Evolutionary conservation across 2,888 invertebrate genomes (phyloP).

Genomic region (Heliconius sara): DNA sequence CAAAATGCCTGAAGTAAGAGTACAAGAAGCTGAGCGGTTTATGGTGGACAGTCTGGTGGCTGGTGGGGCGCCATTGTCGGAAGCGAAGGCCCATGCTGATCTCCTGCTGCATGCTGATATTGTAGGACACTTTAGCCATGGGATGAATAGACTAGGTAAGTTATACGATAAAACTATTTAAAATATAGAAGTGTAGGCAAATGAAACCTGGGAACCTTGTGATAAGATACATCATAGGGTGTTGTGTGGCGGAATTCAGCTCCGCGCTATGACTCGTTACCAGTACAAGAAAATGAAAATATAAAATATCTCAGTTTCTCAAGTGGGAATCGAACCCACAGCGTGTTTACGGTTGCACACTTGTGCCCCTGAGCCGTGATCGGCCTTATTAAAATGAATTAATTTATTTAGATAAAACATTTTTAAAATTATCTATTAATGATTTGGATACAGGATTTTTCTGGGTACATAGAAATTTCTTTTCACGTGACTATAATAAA

Average conservation of each 20-base stretch:
- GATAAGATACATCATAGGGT: background rate
- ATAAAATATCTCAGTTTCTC: background rate
- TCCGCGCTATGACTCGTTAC: background rate
- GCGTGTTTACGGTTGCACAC: no score
- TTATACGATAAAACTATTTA: constrained; percentile 19
- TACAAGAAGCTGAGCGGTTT: constrained; percentile 84
- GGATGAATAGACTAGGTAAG: constrained; percentile 90
- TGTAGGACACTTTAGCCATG: constrained; percentile 94
- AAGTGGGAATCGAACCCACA: background rate
- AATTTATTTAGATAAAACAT: no score
- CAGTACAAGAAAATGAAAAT: no score
- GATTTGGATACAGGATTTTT: no score
- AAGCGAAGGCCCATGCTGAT: constrained; percentile 86
- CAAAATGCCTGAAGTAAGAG: constrained; percentile 72
- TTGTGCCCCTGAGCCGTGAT: no score
- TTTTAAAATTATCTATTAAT: no score
- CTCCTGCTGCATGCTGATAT: constrained; percentile 89
- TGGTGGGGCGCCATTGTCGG: constrained; percentile 82
- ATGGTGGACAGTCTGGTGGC: constrained; percentile 85
- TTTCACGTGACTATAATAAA: no score
- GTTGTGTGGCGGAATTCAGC: background rate
- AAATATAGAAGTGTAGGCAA: no score
- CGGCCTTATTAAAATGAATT: no score
- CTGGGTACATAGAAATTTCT: no score
- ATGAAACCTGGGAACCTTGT: background rate